phyloP scores from a whole-genome alignment of 2,113 vertebrate genomes.

The Hiodon alosoides region DNA sequence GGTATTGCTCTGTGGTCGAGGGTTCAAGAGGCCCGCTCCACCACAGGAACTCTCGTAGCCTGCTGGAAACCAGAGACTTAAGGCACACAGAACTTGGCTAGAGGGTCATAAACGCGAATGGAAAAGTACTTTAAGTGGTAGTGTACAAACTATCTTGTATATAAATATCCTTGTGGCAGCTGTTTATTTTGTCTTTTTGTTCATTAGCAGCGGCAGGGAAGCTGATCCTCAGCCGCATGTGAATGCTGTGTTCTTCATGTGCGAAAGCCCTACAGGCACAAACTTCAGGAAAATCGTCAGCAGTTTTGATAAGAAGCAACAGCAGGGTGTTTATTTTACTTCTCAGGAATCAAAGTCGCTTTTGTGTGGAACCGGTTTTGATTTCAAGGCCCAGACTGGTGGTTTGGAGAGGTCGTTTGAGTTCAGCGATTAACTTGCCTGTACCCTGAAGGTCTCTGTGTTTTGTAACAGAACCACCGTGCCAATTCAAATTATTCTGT shows the following conservation, averaged over 20 bases:
- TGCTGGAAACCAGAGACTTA: slow-evolving; percentile 11
- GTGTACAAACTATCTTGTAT: slow-evolving; percentile 19
- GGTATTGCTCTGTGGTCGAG: background rate
- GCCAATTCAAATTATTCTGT: background rate
- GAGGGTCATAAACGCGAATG: background rate
- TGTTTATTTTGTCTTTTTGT: slow-evolving; percentile 18
- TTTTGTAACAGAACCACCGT: slow-evolving; percentile 3
- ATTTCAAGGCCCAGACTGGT: slow-evolving; percentile 11
- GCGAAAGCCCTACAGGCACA: slow-evolving; percentile 20
- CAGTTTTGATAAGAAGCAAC: slow-evolving; percentile 26
- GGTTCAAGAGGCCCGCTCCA: background rate
- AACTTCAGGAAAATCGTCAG: slow-evolving; percentile 20
- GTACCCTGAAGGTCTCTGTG: slow-evolving; percentile 2
- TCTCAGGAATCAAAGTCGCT: slow-evolving; percentile 20
- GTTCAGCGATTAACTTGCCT: slow-evolving; percentile 18
- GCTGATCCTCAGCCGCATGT: background rate
- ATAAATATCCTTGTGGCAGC: slow-evolving; percentile 14
- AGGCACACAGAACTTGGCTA: background rate
- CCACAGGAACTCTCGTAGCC: slow-evolving; percentile 10
- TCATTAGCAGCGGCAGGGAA: slow-evolving; percentile 11
- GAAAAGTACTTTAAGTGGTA: slow-evolving; percentile 7
- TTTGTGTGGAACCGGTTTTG: slow-evolving; percentile 23
- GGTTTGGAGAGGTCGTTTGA: slow-evolving; percentile 6
- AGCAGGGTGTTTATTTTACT: slow-evolving; percentile 25
- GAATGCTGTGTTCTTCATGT: slow-evolving; percentile 17